These are phyloP conservation scores for Drosophila quadrilineata DNA, from an alignment of 1,140 invertebrate genomes.

Conservation along the genomic window DNA sequence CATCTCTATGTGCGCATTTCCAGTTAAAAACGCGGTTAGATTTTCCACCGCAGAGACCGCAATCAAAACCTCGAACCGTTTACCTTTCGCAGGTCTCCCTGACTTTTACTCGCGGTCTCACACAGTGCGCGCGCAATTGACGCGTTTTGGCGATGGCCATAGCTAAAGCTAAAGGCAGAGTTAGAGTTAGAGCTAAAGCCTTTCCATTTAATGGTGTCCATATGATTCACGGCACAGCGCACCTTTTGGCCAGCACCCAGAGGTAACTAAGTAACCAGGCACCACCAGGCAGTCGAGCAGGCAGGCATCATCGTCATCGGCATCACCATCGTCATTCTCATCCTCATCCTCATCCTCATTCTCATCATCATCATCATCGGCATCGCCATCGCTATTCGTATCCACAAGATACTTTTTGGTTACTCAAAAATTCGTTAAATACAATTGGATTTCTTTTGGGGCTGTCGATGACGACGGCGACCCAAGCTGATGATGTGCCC, in stretches of 20 bases:
- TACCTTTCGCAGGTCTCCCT: slow-evolving; percentile 11
- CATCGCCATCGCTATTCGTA: slow-evolving; percentile 28
- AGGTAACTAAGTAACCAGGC: neutral
- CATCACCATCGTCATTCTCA: slow-evolving; percentile 28
- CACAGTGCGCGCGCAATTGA: slow-evolving; percentile 70
- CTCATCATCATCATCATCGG: slow-evolving; percentile 19
- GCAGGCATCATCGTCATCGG: slow-evolving; percentile 13
- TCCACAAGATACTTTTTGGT: slow-evolving; percentile 39
- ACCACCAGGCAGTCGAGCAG: slow-evolving; percentile 1
- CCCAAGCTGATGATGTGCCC: slow-evolving; percentile 75
- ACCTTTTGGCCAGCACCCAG: slow-evolving; percentile 23
- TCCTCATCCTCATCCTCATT: slow-evolving; percentile 25
- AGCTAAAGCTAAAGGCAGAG: slow-evolving; percentile 36
- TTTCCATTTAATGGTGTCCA: slow-evolving; percentile 79
- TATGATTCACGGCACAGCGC: slow-evolving; percentile 69
- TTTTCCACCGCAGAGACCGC: slow-evolving; percentile 22
- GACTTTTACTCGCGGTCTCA: slow-evolving; percentile 46
- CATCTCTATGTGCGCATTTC: slow-evolving; percentile 48
- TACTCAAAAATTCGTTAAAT: slow-evolving; percentile 74
- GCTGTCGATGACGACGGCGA: slow-evolving; percentile 54
- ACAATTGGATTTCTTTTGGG: slow-evolving; percentile 71
- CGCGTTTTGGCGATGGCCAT: slow-evolving; percentile 74
- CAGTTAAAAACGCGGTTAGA: slow-evolving; percentile 52
- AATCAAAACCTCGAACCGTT: slow-evolving; percentile 24
- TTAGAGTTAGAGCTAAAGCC: slow-evolving; percentile 39